phyloP scores from a whole-genome alignment of 2,797 vertebrate genomes.

The Diglossa cyanea region DNA sequence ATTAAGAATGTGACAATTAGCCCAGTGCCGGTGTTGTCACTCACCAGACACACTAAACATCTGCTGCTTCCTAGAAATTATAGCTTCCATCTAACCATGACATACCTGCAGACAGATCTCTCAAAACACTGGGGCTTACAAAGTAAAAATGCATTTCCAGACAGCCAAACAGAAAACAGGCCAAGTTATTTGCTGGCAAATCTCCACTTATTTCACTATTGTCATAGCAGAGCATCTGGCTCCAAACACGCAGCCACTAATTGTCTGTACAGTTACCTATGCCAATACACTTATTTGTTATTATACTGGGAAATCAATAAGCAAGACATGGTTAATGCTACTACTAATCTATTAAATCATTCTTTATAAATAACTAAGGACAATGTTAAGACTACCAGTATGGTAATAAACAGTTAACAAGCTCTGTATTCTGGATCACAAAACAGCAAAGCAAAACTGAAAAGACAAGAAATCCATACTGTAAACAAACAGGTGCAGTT shows the following conservation, averaged over 20 bases:
- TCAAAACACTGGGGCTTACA: not conserved
- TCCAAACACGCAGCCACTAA: not conserved
- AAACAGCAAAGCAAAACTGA: not conserved
- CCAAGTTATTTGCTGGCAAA: slow-evolving; percentile 7
- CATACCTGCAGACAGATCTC: slow-evolving; percentile 45
- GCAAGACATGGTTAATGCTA: not conserved
- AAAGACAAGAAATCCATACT: slow-evolving; percentile 3
- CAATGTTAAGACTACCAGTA: not conserved
- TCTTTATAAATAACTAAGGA: not conserved
- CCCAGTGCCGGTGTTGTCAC: slow-evolving; percentile 10
- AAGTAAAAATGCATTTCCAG: not conserved
- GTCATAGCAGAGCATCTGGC: not conserved
- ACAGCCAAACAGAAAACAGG: slow-evolving; percentile 9
- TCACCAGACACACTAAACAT: slow-evolving; percentile 52
- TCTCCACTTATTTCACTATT: not conserved
- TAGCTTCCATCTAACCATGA: not conserved
- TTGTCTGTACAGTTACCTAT: not conserved
- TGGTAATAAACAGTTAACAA: not conserved
- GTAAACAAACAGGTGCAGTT: not conserved
- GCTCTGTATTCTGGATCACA: not conserved
- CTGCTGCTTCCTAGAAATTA: slow-evolving; percentile 53
- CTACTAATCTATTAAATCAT: not conserved
- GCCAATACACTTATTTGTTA: not conserved
- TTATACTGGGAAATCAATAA: not conserved
- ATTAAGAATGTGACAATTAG: slow-evolving; percentile 28